Evolutionary conservation across 2,888 invertebrate genomes (phyloP), one percentile per base, ranked within the genome.

Genomic region (Pristionchus fissidentatus): DNA sequence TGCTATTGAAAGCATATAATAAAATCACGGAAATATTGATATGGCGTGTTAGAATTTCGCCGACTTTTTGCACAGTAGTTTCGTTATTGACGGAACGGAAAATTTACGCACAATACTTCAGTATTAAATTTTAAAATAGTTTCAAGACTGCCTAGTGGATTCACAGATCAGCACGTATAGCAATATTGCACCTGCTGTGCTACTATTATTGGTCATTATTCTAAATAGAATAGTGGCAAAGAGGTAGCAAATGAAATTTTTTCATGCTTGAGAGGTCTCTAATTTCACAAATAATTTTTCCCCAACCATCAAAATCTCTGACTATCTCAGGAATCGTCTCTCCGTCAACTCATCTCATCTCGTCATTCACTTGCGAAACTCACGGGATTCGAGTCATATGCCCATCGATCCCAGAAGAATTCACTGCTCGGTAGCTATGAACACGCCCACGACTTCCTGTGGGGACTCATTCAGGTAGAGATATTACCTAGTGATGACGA

Each of bases 381-480:
- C 19, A 98, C 97, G 92, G 98, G 97, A 15, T 99, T 97, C 93
- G 93, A 95, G 26, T 95, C 96, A 0, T 98, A 96, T 90, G 96
- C 96, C 0, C 96, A 98, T 92, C 94, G 97, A 90, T 97, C 97
- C 1, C 94, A 97, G 84, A 95, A 95, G 91, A 96, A 96, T 10
- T 96, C 97, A 89, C 95, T 97, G 55, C 91, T 93, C 26, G 92
- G 92, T 57, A 91, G 88, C 38, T 93, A 93, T 57, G 88, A 89
- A 15, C 79, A 84, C 26, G 91, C 87, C 32, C 77, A 87, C 29
- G 77, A 87, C 1, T 92, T 92, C 83, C 85, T 92, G 22, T 84
- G 85, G 84, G 89, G 88, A 75, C 84, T 90, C 35, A 85, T 89
- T 26, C 87, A 90, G 85, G 91, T 90, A 41, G 19, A n/a, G 60